These are phyloP conservation scores for Myoxocephalus aenaeus DNA, from an alignment of 2,797 vertebrate species.

Conservation along the genomic window DNA sequence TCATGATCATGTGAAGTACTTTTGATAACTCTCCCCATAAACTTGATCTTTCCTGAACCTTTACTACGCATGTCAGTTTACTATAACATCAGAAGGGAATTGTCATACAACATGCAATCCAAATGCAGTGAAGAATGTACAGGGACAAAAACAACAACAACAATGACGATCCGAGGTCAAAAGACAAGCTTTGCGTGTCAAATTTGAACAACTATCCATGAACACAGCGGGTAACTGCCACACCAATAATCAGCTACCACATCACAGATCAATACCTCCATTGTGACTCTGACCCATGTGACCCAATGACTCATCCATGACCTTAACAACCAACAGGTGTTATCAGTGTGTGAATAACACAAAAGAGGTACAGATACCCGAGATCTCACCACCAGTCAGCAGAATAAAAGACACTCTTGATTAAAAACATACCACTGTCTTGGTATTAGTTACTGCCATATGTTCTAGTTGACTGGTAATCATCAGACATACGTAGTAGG, in stretches of 20 bases:
- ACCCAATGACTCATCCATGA: conserved; percentile 6
- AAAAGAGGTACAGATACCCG: neutral
- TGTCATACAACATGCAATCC: neutral
- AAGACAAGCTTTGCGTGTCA: conserved; percentile 1
- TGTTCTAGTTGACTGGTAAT: conserved; percentile 14
- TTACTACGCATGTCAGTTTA: neutral
- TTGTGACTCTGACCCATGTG: conserved; percentile 10
- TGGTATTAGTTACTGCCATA: neutral
- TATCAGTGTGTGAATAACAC: neutral
- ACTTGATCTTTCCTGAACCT: neutral
- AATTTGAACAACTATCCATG: neutral
- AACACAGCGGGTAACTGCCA: conserved; percentile 3
- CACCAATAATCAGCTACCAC: conserved; percentile 1
- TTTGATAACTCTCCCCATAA: neutral
- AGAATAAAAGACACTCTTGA: conserved; percentile 5
- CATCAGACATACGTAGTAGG: conserved; percentile 8
- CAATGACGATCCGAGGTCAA: too few species aligned
- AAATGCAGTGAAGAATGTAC: neutral
- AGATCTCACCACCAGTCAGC: neutral
- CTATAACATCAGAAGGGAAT: neutral
- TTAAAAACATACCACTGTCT: neutral
- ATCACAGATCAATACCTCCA: conserved; percentile 3
- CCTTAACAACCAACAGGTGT: conserved; percentile 8
- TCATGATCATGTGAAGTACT: neutral
- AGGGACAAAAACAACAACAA: neutral